Evolutionary conservation across 2,888 invertebrate genomes (phyloP).

Genomic region (Athalia circularis): DNA sequence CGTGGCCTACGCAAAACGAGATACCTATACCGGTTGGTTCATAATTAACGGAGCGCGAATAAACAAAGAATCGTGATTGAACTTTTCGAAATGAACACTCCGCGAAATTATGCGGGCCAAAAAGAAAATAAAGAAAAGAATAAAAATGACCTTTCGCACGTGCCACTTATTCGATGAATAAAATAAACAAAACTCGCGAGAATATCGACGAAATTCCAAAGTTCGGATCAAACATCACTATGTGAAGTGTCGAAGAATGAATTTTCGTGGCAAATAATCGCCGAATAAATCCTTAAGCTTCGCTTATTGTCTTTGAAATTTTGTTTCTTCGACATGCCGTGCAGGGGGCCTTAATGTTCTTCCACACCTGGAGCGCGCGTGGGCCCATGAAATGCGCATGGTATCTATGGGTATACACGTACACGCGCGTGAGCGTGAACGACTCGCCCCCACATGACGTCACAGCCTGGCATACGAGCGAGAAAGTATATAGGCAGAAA

Average conservation of each 20-base stretch:
- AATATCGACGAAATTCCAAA: not conserved
- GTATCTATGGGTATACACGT: not conserved
- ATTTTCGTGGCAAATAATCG: not conserved
- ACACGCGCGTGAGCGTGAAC: conserved; percentile 41
- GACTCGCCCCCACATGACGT: conserved; percentile 57
- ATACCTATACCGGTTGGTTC: not conserved
- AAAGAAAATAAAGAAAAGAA: not conserved
- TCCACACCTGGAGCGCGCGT: conserved; percentile 51
- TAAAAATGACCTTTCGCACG: not conserved
- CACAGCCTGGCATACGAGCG: conserved; percentile 49
- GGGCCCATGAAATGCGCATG: conserved; percentile 49
- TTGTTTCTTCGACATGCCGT: not conserved
- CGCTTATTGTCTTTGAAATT: conserved; percentile 33
- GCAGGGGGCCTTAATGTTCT: conserved; percentile 26
- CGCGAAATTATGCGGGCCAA: conserved; percentile 10
- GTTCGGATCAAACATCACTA: not conserved
- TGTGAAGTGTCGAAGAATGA: not conserved
- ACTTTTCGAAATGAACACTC: not conserved
- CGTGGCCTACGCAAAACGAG: conserved; percentile 33
- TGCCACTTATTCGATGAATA: not conserved
- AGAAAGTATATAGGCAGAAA: conserved; percentile 47
- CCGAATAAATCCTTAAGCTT: not conserved
- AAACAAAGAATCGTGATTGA: conserved; percentile 29
- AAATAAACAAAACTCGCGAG: not conserved
- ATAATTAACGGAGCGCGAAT: conserved; percentile 27